Percentiles rank a stretch among this genome's conserved stretches.
phyloP scores from a whole-genome alignment of 2,888 invertebrate genomes.

The Perdita meconis region DNA sequence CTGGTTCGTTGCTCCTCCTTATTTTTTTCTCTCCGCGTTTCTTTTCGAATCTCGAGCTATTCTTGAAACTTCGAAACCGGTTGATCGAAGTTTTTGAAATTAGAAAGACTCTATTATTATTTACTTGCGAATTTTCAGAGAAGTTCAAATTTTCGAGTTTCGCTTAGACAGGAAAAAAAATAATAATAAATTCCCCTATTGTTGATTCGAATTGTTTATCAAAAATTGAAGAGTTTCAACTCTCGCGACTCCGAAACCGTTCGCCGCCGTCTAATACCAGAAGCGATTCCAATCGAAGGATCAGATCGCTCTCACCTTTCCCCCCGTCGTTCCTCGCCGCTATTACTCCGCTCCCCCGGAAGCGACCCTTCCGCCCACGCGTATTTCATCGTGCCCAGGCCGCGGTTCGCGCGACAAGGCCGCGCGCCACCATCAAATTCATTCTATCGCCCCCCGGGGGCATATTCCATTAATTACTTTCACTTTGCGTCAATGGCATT shows the following conservation, averaged over 20 bases:
- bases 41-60: no score
- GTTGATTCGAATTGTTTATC: no score
- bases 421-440: constrained; percentile 67
- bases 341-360: constrained; percentile 1
- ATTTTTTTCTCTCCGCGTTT: no score
- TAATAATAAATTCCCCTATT: no score
- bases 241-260: no score
- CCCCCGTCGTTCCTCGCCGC: constrained; percentile 10
- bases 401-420: constrained; percentile 52
- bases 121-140: no score
- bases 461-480: constrained; percentile 77
- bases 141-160: no score
- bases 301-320: constrained; percentile 7
- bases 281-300: constrained; percentile 1
- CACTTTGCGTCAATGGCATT: constrained; percentile 76
- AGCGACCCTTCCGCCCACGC: constrained; percentile 15
- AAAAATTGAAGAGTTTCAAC: no score
- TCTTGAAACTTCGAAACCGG: no score
- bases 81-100: no score
- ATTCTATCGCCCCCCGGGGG: constrained; percentile 67
- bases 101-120: no score
- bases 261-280: neutral
- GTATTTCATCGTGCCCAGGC: constrained; percentile 50
- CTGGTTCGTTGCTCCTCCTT: neutral
- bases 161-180: no score